Conservation (phyloP, 2,888 invertebrate species). For the Hirtodrosophila confusa region DNA sequence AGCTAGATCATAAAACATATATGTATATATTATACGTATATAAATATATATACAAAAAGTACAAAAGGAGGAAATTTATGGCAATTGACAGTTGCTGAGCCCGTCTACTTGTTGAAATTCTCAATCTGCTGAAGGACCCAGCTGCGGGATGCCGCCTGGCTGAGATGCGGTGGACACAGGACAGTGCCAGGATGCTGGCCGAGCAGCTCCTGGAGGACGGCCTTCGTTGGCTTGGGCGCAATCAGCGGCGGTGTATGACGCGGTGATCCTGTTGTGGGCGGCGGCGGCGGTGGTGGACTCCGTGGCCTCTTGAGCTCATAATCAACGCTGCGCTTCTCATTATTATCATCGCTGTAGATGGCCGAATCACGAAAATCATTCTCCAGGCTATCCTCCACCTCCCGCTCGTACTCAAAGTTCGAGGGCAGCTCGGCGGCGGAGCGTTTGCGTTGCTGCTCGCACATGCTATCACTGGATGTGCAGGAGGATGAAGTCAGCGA, state of each 20-base stretch:
- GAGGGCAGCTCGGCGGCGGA: constrained; percentile 65
- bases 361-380: constrained; percentile 92
- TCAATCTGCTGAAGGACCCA: constrained; percentile 84
- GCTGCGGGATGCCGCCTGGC: constrained; percentile 80
- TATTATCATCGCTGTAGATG: constrained; percentile 89
- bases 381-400: constrained; percentile 88
- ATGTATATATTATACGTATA: constrained; percentile 5
- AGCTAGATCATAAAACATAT: constrained; percentile 26
- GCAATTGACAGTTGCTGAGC: constrained; percentile 35
- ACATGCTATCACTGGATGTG: constrained; percentile 82
- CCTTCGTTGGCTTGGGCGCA: constrained; percentile 69
- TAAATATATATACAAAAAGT: constrained; percentile 31
- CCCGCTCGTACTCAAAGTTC: constrained; percentile 90
- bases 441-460: constrained; percentile 72
- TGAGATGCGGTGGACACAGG: constrained; percentile 76
- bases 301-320: constrained; percentile 63
- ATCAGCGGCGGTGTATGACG: constrained; percentile 59
- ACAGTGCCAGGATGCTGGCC: constrained; percentile 58
- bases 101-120: constrained; percentile 82
- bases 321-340: constrained; percentile 76
- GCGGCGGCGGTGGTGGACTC: constrained; percentile 79
- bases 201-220: constrained; percentile 41
- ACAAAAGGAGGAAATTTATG: constrained; percentile 47
- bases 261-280: constrained; percentile 18
- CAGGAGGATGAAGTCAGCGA: constrained; percentile 82